phyloP scores from a whole-genome alignment of 1,140 invertebrate genomes.

The Neotoxoptera formosana region DNA sequence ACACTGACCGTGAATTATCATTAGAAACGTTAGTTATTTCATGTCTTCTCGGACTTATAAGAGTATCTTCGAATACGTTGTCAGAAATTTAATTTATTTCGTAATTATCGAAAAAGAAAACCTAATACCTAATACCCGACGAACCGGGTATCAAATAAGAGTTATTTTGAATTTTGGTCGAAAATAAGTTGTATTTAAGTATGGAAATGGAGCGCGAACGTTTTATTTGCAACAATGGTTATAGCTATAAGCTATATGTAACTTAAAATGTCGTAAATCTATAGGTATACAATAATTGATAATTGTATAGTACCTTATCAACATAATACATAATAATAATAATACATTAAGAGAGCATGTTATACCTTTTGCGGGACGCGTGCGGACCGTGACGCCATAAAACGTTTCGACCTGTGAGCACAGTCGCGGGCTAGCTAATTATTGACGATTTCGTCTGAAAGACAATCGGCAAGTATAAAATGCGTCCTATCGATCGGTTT shows the following conservation, averaged over 20 bases:
- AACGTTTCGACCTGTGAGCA: not conserved
- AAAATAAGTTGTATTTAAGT: not conserved
- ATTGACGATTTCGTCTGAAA: not conserved
- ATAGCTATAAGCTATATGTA: not conserved
- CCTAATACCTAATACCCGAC: no score
- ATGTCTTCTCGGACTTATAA: not conserved
- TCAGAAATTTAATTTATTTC: not conserved
- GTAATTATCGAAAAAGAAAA: not conserved
- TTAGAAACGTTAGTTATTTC: not conserved
- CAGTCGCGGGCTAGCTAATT: not conserved
- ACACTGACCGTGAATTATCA: not conserved
- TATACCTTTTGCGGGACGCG: not conserved
- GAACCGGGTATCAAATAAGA: not conserved
- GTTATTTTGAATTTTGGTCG: not conserved
- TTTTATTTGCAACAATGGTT: not conserved
- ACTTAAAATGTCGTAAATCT: not conserved
- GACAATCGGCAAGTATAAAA: not conserved
- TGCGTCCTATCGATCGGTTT: not conserved
- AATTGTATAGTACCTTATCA: no score
- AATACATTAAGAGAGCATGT: not conserved
- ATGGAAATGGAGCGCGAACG: not conserved
- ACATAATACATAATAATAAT: no score
- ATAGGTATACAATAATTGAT: no score
- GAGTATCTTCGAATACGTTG: not conserved
- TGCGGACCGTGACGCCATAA: not conserved